These are phyloP conservation scores for Acrocephalus scirpaceus DNA, from an alignment of 2,797 vertebrate genomes.

Conservation along the genomic window DNA sequence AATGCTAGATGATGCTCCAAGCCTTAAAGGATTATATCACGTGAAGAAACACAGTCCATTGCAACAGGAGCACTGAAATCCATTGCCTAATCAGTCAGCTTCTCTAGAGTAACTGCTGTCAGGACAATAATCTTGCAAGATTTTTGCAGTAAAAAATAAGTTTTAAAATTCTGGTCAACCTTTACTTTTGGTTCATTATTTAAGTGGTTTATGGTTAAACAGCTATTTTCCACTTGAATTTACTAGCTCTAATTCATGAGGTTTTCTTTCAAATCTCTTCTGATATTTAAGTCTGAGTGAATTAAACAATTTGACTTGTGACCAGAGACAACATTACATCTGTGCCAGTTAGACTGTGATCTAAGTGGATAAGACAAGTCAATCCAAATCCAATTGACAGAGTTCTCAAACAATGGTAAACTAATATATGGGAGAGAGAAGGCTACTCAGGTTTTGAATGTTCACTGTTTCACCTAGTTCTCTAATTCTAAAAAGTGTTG, in stretches of 20 bases:
- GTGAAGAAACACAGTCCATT: background rate
- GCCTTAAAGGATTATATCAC: background rate
- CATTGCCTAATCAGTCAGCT: background rate
- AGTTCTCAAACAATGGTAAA: background rate
- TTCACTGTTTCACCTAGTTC: background rate
- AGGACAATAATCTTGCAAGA: background rate
- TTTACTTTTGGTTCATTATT: background rate
- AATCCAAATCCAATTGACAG: background rate
- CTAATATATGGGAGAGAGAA: background rate
- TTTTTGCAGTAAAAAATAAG: background rate
- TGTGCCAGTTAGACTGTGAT: background rate
- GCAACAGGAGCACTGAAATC: background rate
- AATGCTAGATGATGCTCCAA: background rate
- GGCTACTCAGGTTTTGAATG: background rate
- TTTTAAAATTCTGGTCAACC: background rate
- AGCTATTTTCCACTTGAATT: background rate
- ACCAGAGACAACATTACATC: background rate
- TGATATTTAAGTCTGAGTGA: conserved; percentile 18
- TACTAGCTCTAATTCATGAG: background rate
- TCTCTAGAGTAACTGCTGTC: background rate
- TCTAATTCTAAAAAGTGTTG: background rate
- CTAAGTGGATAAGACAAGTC: background rate
- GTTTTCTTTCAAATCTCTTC: conserved; percentile 19
- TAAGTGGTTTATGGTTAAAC: background rate
- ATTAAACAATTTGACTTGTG: background rate